A percentile compares a stretch with the other conserved stretches of the same genome.
phyloP scores from a whole-genome alignment of 2,888 invertebrate species.

The Capitulum mitella region DNA sequence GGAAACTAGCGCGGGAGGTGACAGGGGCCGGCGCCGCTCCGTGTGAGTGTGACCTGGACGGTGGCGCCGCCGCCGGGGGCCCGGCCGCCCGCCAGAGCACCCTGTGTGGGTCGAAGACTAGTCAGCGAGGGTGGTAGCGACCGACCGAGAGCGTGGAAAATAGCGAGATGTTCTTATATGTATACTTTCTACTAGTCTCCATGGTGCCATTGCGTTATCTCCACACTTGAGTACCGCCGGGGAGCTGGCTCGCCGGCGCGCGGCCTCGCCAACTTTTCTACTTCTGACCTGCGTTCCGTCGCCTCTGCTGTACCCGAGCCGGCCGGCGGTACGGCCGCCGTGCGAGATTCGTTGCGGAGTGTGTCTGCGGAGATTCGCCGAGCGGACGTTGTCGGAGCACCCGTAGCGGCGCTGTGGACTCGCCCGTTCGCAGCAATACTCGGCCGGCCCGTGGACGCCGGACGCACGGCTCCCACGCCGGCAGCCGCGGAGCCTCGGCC shows the following conservation, averaged over 20 bases:
- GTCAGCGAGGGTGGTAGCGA: background rate
- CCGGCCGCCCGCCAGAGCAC: background rate
- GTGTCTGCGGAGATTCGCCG: background rate
- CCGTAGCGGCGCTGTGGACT: too few species aligned
- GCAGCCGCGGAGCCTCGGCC: too few species aligned
- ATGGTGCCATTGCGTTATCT: conserved; percentile 25
- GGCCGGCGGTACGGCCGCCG: too few species aligned
- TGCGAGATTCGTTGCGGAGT: background rate
- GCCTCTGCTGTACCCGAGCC: too few species aligned
- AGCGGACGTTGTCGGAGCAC: background rate
- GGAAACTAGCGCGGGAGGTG: background rate
- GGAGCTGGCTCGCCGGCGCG: background rate
- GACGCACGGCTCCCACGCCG: too few species aligned
- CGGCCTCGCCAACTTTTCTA: background rate
- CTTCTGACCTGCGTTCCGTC: background rate
- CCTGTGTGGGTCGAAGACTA: background rate
- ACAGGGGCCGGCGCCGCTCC: background rate
- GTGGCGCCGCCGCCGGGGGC: background rate
- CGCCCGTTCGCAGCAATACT: too few species aligned
- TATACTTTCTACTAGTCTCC: background rate
- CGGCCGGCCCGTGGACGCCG: too few species aligned
- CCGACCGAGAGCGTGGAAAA: background rate
- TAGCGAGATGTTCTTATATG: background rate
- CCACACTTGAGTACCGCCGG: background rate
- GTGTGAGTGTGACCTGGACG: background rate